Percentiles rank a stretch among this genome's conserved stretches.
Conservation (phyloP, 2,113 vertebrate genomes). For the Donacobius atricapilla region DNA sequence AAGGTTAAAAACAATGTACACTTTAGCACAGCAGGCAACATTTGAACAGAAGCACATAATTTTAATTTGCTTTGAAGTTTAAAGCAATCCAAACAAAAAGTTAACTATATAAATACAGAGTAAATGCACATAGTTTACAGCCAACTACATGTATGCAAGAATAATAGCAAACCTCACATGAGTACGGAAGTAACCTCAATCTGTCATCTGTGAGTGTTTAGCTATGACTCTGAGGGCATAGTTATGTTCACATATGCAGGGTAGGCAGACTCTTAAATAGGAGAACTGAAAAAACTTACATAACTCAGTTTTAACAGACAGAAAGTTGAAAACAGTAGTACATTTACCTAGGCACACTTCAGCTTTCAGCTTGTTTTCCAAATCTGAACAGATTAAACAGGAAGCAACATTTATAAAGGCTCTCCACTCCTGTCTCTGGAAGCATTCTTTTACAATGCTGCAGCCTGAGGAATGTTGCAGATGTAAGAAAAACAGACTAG, state of each 20-base stretch:
- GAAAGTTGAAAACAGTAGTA: neutral
- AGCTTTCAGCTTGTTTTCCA: conserved; percentile 13
- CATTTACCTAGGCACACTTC: conserved; percentile 22
- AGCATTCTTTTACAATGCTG: conserved; percentile 4
- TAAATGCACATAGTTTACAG: conserved; percentile 74
- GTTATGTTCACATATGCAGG: conserved; percentile 71
- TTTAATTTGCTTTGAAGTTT: conserved; percentile 71
- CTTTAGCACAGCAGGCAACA: neutral
- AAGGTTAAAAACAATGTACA: neutral
- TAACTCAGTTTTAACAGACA: conserved; percentile 1
- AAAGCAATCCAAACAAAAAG: conserved; percentile 69
- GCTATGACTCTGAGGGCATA: conserved; percentile 31
- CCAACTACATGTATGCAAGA: conserved; percentile 62
- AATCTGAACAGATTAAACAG: neutral
- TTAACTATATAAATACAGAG: conserved; percentile 71
- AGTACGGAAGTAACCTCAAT: conserved; percentile 20
- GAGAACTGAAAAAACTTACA: neutral
- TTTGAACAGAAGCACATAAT: conserved; percentile 44
- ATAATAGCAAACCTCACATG: conserved; percentile 64
- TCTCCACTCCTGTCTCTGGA: conserved; percentile 25
- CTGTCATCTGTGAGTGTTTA: conserved; percentile 24
- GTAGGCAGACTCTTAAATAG: conserved; percentile 53
- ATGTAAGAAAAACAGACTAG: neutral
- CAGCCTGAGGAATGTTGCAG: conserved; percentile 61
- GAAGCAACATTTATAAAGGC: conserved; percentile 18